These are phyloP conservation scores for Pseudochirops cupreus DNA, from an alignment of 2,797 vertebrate genomes.

Conservation along the genomic window DNA sequence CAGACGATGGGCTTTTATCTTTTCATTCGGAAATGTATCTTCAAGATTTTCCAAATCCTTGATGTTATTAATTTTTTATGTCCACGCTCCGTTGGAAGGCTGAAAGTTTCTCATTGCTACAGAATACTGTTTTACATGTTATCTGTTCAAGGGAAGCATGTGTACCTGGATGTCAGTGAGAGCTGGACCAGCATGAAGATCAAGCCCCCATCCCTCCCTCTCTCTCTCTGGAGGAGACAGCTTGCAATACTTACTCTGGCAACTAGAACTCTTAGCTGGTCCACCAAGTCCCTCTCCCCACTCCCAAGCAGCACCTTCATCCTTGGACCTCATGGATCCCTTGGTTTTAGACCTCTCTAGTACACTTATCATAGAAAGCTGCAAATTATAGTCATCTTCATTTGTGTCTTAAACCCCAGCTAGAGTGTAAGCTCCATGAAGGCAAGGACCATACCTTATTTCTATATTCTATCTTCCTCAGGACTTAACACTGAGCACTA, in stretches of 20 bases:
- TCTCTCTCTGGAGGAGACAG: background rate
- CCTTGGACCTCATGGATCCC: background rate
- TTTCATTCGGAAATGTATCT: constrained; percentile 81
- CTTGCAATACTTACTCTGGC: background rate
- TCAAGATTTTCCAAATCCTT: constrained; percentile 77
- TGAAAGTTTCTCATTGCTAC: constrained; percentile 56
- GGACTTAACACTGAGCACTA: background rate
- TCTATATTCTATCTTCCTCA: background rate
- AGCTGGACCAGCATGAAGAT: constrained; percentile 65
- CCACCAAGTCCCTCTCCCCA: background rate
- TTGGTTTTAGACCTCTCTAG: background rate
- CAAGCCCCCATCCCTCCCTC: constrained; percentile 28
- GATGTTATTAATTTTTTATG: constrained; percentile 82
- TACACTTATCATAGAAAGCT: background rate
- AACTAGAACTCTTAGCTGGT: background rate
- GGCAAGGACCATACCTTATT: background rate
- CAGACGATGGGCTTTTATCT: constrained; percentile 83
- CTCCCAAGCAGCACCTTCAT: background rate
- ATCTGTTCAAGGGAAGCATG: constrained; percentile 74
- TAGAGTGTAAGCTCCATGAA: background rate
- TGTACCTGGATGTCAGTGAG: constrained; percentile 71
- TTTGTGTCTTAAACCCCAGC: background rate
- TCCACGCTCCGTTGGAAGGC: constrained; percentile 46
- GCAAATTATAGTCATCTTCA: background rate
- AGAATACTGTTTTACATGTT: constrained; percentile 71